Evolutionary conservation across 2,888 invertebrate genomes (phyloP).

Genomic region (Papilio elwesi): DNA sequence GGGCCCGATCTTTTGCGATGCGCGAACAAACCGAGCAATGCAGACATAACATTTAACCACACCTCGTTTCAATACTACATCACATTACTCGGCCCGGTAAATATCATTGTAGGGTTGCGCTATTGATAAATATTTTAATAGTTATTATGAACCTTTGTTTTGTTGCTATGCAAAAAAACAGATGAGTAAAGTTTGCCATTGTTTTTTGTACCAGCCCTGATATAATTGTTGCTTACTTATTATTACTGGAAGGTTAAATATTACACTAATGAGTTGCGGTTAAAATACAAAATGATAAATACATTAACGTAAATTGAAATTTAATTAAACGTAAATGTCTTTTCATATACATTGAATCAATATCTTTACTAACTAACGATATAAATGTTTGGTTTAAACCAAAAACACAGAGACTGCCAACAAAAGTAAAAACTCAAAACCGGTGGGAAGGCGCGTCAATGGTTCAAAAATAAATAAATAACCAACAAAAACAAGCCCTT

Average conservation of each 20-base stretch:
- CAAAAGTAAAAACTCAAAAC: no score
- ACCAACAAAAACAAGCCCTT: no score
- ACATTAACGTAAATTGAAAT: neutral
- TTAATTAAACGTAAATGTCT: neutral
- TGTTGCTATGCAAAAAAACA: no score
- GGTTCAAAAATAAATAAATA: no score
- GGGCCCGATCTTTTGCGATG: constrained; percentile 51
- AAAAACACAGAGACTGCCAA: no score
- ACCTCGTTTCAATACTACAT: constrained; percentile 43
- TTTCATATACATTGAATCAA: neutral
- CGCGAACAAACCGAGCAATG: constrained; percentile 63
- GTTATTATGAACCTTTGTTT: no score
- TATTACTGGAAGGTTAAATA: neutral
- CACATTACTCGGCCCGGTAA: constrained; percentile 32
- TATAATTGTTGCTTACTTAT: no score
- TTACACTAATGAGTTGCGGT: neutral
- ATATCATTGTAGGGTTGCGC: constrained; percentile 25
- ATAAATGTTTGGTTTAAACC: no score
- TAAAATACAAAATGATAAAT: constrained; percentile 1
- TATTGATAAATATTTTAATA: neutral
- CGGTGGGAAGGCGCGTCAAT: no score
- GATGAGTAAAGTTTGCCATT: no score
- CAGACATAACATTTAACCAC: constrained; percentile 64
- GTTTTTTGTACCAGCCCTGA: no score
- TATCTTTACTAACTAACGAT: neutral